Conservation (phyloP, 2,797 vertebrate species). For the Morelia viridis region DNA sequence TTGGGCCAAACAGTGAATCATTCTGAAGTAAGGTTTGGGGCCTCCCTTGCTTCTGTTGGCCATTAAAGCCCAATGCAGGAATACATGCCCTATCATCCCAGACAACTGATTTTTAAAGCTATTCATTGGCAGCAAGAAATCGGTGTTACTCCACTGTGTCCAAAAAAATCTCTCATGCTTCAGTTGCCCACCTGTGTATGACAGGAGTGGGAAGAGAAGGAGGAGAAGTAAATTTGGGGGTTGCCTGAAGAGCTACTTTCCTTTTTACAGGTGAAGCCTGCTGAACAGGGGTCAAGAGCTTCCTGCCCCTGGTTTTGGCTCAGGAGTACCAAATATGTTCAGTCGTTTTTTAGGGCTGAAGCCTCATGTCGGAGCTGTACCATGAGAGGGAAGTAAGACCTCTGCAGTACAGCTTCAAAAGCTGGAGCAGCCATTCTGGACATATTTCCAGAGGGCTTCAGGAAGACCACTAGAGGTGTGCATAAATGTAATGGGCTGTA, state of each 20-base stretch:
- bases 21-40: neutral
- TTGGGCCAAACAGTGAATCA: neutral
- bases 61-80: neutral
- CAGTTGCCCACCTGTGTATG: neutral
- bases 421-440: neutral
- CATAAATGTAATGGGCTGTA: neutral
- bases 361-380: neutral
- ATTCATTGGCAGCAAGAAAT: neutral
- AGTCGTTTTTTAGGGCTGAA: neutral
- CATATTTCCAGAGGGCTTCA: neutral
- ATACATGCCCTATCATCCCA: neutral
- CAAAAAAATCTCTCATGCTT: neutral
- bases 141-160: neutral
- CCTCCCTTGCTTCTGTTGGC: neutral
- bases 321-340: neutral
- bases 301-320: neutral
- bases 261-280: neutral
- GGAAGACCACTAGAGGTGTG: neutral
- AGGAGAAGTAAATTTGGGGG: neutral
- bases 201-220: neutral
- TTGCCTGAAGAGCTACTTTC: neutral
- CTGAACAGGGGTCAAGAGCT: neutral
- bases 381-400: neutral
- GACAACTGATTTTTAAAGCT: neutral
- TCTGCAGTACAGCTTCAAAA: neutral